A percentile compares a stretch with the other conserved stretches of the same genome.
phyloP scores from a whole-genome alignment of 2,888 invertebrate species.

The Melipona bicolor region DNA sequence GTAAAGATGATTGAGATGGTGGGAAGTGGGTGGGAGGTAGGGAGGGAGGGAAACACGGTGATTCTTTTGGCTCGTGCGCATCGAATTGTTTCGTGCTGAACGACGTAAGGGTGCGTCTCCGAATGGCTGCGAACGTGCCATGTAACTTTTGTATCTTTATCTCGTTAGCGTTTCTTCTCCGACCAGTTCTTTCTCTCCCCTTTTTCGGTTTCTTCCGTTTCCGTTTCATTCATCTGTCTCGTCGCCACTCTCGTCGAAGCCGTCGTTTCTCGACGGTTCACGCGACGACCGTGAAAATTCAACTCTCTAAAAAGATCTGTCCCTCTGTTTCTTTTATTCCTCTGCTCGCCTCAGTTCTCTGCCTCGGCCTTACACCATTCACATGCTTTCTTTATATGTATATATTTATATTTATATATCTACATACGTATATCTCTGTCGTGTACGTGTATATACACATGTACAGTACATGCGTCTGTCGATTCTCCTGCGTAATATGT shows the following conservation, averaged over 20 bases:
- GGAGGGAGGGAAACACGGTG: not conserved
- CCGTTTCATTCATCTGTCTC: not conserved
- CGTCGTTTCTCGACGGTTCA: slow-evolving; percentile 18
- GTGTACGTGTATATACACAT: slow-evolving; percentile 58
- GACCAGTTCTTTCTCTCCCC: not conserved
- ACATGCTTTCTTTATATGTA: slow-evolving; percentile 36
- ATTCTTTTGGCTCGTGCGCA: slow-evolving; percentile 18
- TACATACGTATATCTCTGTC: slow-evolving; percentile 65
- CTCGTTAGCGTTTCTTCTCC: not conserved
- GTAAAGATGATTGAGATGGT: not conserved
- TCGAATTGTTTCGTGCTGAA: slow-evolving; percentile 28
- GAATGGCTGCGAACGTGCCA: slow-evolving; percentile 57
- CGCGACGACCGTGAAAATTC: slow-evolving; percentile 8
- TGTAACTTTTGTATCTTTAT: not conserved
- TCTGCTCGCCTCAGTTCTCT: slow-evolving; percentile 28
- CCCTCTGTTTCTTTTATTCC: not conserved
- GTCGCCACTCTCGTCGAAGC: slow-evolving; percentile 22
- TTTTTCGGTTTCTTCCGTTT: not conserved
- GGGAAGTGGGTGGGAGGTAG: not conserved
- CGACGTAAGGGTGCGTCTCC: slow-evolving; percentile 64
- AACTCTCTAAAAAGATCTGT: not conserved
- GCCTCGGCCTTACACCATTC: slow-evolving; percentile 47
- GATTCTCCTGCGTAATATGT: slow-evolving; percentile 34
- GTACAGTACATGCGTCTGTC: slow-evolving; percentile 58
- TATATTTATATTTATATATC: slow-evolving; percentile 66